These are phyloP conservation scores for Centropus unirufus DNA, from an alignment of 2,113 vertebrate species.

Conservation along the genomic window DNA sequence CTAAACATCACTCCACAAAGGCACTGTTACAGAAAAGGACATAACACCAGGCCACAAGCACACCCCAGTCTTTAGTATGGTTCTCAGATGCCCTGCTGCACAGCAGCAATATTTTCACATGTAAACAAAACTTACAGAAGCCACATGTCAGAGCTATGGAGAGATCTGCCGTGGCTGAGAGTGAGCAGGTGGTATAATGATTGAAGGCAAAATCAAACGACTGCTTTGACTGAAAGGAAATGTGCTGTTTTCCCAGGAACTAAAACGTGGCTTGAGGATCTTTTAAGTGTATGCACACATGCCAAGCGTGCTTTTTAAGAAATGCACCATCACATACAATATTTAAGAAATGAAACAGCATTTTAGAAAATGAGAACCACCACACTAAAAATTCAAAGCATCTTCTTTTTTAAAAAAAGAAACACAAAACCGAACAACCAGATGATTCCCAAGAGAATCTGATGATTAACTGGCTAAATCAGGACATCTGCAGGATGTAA, in stretches of 20 bases:
- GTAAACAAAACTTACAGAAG: not conserved
- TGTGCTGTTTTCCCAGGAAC: not conserved
- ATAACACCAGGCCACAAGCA: not conserved
- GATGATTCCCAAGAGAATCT: conserved; percentile 65
- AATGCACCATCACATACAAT: not conserved
- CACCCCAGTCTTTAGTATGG: not conserved
- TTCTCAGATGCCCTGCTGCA: not conserved
- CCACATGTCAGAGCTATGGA: not conserved
- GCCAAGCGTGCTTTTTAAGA: not conserved
- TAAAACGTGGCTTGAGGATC: not conserved
- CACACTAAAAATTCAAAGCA: not conserved
- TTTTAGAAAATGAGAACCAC: conserved; percentile 17
- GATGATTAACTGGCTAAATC: conserved; percentile 67
- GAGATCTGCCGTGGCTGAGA: not conserved
- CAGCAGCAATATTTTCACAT: not conserved
- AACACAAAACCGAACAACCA: not conserved
- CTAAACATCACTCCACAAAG: not conserved
- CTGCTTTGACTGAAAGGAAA: conserved; percentile 7
- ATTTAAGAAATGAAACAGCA: conserved; percentile 18
- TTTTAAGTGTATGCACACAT: not conserved
- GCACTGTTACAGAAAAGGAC: not conserved
- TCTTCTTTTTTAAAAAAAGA: not conserved
- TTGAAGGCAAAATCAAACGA: not conserved
- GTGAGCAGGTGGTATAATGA: conserved; percentile 21
- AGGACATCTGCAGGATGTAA: conserved; percentile 80